phyloP scores from a whole-genome alignment of 92 coral and sea anemone genomes.

The Phymanthus crucifer region DNA sequence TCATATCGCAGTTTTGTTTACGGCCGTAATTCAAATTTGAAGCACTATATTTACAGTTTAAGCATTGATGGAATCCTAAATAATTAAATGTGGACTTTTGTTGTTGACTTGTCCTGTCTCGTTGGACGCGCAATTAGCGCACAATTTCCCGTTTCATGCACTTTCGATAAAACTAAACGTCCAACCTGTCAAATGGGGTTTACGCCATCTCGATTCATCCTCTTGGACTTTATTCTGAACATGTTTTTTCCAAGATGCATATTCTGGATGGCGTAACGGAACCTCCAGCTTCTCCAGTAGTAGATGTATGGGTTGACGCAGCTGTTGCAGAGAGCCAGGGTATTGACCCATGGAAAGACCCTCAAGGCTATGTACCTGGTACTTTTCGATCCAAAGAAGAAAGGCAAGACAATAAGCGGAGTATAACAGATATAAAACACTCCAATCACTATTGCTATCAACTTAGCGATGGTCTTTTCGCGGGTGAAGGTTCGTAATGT shows the following conservation, averaged over 20 bases:
- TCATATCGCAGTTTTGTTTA: not conserved
- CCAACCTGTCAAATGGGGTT: slow-evolving; percentile 5
- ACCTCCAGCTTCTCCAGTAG: slow-evolving; percentile 78
- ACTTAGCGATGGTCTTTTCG: slow-evolving; percentile 63
- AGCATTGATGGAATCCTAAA: not conserved
- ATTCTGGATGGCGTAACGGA: slow-evolving; percentile 55
- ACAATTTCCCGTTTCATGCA: not conserved
- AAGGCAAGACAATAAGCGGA: slow-evolving; percentile 67
- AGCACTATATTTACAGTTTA: not conserved
- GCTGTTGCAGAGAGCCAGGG: slow-evolving; percentile 72
- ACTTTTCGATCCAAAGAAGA: slow-evolving; percentile 40
- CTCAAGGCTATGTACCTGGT: slow-evolving; percentile 41
- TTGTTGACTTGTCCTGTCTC: not conserved
- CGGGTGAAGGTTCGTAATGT: slow-evolving; percentile 44
- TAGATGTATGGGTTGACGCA: slow-evolving; percentile 73
- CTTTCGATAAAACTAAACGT: not conserved
- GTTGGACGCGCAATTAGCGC: not conserved
- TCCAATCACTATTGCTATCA: slow-evolving; percentile 67
- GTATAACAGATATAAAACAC: slow-evolving; percentile 68
- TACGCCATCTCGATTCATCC: slow-evolving; percentile 13
- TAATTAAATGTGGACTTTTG: too few species aligned
- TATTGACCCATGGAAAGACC: slow-evolving; percentile 79
- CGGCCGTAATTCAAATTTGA: not conserved
- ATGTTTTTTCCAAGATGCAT: slow-evolving; percentile 42
- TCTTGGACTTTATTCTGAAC: slow-evolving; percentile 18